phyloP scores from a whole-genome alignment of 2,797 vertebrate genomes.

The Craterocephalus amniculus region DNA sequence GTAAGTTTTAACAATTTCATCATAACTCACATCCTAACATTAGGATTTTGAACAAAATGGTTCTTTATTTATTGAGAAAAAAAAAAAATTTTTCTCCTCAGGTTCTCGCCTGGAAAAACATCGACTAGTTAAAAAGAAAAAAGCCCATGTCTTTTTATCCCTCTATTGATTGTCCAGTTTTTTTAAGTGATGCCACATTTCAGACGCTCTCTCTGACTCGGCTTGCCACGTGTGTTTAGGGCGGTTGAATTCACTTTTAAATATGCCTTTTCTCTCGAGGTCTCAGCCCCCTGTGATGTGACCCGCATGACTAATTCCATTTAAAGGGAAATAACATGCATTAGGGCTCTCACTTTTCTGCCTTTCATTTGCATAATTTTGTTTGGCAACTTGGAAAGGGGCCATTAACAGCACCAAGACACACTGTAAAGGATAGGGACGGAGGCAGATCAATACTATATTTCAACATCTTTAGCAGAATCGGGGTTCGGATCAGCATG shows the following conservation, averaged over 20 bases:
- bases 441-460: conserved; percentile 76
- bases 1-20: not conserved
- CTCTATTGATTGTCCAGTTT: conserved; percentile 7
- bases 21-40: conserved; percentile 6
- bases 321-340: conserved; percentile 80
- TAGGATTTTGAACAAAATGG: not conserved
- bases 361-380: conserved; percentile 82
- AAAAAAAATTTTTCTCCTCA: not conserved
- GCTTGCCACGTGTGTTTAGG: conserved; percentile 55
- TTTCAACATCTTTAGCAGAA: conserved; percentile 75
- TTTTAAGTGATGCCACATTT: conserved; percentile 38
- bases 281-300: conserved; percentile 75
- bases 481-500: conserved; percentile 56
- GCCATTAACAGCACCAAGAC: conserved; percentile 75
- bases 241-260: conserved; percentile 78
- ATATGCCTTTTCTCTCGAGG: conserved; percentile 75
- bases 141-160: not conserved
- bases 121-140: not conserved
- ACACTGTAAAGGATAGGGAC: conserved; percentile 58
- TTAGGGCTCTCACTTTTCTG: conserved; percentile 69
- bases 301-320: conserved; percentile 82
- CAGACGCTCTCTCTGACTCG: conserved; percentile 39
- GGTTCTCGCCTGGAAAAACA: conserved; percentile 7
- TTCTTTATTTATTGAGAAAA: not conserved
- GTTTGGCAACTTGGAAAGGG: conserved; percentile 80